A percentile compares a stretch with the other conserved stretches of the same genome.
phyloP scores from a whole-genome alignment of 2,888 invertebrate genomes.

The Cephus nigrinus region DNA sequence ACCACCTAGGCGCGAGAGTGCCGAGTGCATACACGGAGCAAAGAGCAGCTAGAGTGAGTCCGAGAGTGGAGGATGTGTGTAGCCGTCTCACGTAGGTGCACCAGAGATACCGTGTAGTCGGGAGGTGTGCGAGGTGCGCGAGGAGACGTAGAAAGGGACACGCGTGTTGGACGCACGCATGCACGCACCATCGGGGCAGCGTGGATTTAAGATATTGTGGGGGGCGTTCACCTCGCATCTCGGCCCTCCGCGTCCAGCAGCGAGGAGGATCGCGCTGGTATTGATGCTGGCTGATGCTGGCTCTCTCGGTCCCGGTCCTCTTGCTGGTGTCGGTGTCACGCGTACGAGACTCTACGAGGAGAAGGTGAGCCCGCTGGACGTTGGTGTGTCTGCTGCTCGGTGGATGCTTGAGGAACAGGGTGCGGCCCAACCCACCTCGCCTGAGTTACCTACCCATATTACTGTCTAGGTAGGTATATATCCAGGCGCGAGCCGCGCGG shows the following conservation, averaged over 20 bases:
- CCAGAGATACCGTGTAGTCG: background rate
- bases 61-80: background rate
- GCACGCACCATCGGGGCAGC: slow-evolving; percentile 19
- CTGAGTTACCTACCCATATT: slow-evolving; percentile 60
- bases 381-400: slow-evolving; percentile 26
- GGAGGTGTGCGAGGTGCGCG: background rate
- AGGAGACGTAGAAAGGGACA: slow-evolving; percentile 18
- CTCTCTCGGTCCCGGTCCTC: background rate
- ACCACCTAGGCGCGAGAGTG: slow-evolving; percentile 42
- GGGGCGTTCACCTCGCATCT: slow-evolving; percentile 59
- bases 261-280: background rate
- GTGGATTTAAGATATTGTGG: slow-evolving; percentile 59
- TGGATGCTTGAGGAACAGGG: slow-evolving; percentile 61
- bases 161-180: slow-evolving; percentile 17
- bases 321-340: slow-evolving; percentile 22
- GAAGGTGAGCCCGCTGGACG: slow-evolving; percentile 61
- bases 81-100: background rate
- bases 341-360: slow-evolving; percentile 59
- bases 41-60: background rate
- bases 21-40: slow-evolving; percentile 17
- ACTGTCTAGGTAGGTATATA: slow-evolving; percentile 53
- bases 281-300: background rate
- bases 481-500: slow-evolving; percentile 43
- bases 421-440: slow-evolving; percentile 59
- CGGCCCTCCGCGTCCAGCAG: slow-evolving; percentile 10